These are phyloP conservation scores for Corticium candelabrum DNA, from an alignment of 37 sponge, comb jelly and placozoan genomes.

Conservation along the genomic window DNA sequence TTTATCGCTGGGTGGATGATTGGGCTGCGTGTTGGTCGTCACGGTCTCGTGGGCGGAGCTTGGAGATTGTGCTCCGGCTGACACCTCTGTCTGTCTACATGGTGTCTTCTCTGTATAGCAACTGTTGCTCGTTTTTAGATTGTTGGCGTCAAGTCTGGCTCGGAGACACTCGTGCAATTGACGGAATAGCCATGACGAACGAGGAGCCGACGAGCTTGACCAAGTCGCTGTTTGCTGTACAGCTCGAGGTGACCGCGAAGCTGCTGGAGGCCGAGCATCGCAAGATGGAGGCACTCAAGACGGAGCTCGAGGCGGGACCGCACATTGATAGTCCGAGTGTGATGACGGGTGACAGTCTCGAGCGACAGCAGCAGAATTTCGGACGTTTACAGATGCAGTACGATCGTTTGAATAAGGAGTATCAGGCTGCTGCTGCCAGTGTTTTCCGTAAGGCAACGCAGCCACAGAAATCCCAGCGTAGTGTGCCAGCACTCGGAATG, in stretches of 20 bases:
- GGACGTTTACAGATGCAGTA: slow-evolving; percentile 64
- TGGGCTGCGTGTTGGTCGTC: too few species aligned
- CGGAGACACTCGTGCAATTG: too few species aligned
- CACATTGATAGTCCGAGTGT: neutral
- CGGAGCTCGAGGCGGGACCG: slow-evolving; percentile 39
- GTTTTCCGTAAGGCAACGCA: slow-evolving; percentile 40
- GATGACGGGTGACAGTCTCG: slow-evolving; percentile 6
- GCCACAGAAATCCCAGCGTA: slow-evolving; percentile 24
- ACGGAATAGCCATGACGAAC: neutral
- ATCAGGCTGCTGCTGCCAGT: slow-evolving; percentile 44
- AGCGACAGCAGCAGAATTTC: slow-evolving; percentile 7
- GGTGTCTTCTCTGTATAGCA: too few species aligned
- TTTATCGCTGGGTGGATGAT: too few species aligned
- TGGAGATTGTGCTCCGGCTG: too few species aligned
- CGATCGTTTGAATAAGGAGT: slow-evolving; percentile 67
- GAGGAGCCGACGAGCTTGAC: neutral
- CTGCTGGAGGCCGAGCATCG: slow-evolving; percentile 79
- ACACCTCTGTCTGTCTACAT: too few species aligned
- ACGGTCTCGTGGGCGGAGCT: too few species aligned
- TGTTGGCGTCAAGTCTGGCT: too few species aligned
- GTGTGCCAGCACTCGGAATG: slow-evolving; percentile 76
- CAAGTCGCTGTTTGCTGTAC: slow-evolving; percentile 30
- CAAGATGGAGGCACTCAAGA: slow-evolving; percentile 42
- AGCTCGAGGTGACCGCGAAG: slow-evolving; percentile 75
- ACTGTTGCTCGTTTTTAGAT: too few species aligned